Evolutionary conservation across 2,888 invertebrate species (phyloP).

Genomic region (Leptinotarsa peninsularis): DNA sequence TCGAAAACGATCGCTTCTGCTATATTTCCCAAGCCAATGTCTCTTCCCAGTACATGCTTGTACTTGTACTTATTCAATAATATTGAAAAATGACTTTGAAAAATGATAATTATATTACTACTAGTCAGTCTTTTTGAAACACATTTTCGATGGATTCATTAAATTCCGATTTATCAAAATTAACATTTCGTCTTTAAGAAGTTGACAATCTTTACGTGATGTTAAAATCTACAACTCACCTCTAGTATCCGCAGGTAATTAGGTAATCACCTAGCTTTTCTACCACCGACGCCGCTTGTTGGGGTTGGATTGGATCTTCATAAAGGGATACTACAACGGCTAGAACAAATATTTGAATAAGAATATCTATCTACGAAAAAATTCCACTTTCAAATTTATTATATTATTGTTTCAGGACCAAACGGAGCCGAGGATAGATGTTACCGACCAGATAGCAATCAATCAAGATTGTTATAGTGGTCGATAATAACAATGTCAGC

Average conservation of each 20-base stretch:
- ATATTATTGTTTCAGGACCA: conserved; percentile 49
- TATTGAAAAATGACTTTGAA: too few relatives aligned
- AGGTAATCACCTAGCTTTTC: conserved; percentile 98
- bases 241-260: conserved; percentile 96
- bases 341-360: conserved; percentile 69
- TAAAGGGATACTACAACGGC: conserved; percentile 94
- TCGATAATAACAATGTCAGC: conserved; percentile 50
- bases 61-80: too few relatives aligned
- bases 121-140: too few relatives aligned
- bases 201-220: not conserved
- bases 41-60: too few relatives aligned
- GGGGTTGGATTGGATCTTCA: conserved; percentile 96
- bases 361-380: not conserved
- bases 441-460: conserved; percentile 38
- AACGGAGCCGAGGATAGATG: conserved; percentile 55
- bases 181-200: too few relatives aligned
- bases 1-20: too few relatives aligned
- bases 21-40: too few relatives aligned
- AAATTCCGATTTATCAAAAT: too few relatives aligned
- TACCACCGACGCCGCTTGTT: conserved; percentile 95
- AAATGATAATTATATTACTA: too few relatives aligned
- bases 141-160: too few relatives aligned
- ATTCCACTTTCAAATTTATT: not conserved
- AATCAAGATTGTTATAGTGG: conserved; percentile 38
- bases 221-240: conserved; percentile 64